These are phyloP conservation scores for Entomobrya multifasciata DNA, from an alignment of 2,888 invertebrate species.

Conservation along the genomic window DNA sequence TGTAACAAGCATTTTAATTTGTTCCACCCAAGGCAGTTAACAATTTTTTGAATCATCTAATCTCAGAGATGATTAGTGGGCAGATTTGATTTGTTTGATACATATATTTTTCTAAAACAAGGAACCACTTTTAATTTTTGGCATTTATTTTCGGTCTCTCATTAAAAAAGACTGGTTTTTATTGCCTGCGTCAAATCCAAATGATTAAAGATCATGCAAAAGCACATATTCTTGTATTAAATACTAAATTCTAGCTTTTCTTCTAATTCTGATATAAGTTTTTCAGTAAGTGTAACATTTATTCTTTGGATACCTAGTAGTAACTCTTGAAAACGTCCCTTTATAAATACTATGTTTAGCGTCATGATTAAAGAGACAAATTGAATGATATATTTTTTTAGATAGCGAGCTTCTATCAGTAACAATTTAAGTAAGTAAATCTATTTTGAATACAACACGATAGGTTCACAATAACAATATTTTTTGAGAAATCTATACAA, in stretches of 20 bases:
- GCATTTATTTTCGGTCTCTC: conserved; percentile 59
- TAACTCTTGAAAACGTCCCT: conserved; percentile 39
- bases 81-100: conserved; percentile 1
- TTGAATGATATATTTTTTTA: not conserved
- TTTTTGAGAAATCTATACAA: not conserved
- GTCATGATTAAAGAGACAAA: conserved; percentile 30
- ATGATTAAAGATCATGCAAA: not conserved
- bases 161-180: conserved; percentile 54
- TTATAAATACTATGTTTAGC: conserved; percentile 16
- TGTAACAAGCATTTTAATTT: not conserved
- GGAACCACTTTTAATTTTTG: conserved; percentile 65
- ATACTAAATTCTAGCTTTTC: too few relatives aligned
- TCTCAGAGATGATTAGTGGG: not conserved
- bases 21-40: not conserved
- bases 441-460: too few relatives aligned
- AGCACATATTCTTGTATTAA: not conserved
- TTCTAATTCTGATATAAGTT: not conserved
- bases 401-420: conserved; percentile 18
- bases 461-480: too few relatives aligned
- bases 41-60: not conserved
- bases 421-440: not conserved
- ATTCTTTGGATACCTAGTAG: conserved; percentile 31
- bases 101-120: conserved; percentile 43
- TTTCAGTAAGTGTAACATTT: not conserved
- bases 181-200: not conserved